phyloP scores from a whole-genome alignment of 2,113 vertebrate genomes.

The Cromileptes altivelis region DNA sequence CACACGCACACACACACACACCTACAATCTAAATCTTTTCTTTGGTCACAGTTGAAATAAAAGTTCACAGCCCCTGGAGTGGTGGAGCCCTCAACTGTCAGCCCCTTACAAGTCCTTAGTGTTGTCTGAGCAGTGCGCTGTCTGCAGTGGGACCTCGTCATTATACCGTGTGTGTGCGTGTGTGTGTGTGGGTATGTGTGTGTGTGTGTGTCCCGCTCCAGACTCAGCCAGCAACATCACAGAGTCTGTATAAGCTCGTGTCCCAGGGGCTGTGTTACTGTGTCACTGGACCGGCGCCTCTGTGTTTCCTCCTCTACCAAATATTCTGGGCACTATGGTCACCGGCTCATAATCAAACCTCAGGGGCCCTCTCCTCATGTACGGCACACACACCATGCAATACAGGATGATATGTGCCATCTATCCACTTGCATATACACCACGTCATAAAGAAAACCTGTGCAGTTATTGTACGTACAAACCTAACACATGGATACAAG shows the following conservation, averaged over 20 bases:
- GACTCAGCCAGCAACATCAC: slow-evolving; percentile 75
- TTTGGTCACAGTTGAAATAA: slow-evolving; percentile 54
- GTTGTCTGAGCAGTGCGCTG: slow-evolving; percentile 48
- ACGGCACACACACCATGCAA: slow-evolving; percentile 8
- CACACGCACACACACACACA: not conserved
- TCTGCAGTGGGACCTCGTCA: slow-evolving; percentile 61
- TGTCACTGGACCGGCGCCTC: slow-evolving; percentile 57
- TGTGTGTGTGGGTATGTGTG: slow-evolving; percentile 19
- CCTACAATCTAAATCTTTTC: slow-evolving; percentile 38
- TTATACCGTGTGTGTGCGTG: slow-evolving; percentile 52
- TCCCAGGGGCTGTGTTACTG: slow-evolving; percentile 73
- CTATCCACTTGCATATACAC: not conserved
- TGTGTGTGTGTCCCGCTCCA: slow-evolving; percentile 31
- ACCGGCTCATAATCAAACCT: slow-evolving; percentile 70
- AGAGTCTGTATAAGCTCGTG: slow-evolving; percentile 56
- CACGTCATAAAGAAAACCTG: not conserved
- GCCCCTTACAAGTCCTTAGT: slow-evolving; percentile 41
- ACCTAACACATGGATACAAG: not conserved
- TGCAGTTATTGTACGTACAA: not conserved
- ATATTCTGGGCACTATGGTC: slow-evolving; percentile 49
- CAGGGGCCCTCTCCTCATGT: slow-evolving; percentile 47
- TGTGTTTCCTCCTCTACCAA: slow-evolving; percentile 53
- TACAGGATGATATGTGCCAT: slow-evolving; percentile 17
- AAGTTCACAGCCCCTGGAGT: slow-evolving; percentile 32
- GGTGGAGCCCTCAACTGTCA: slow-evolving; percentile 37